Conservation (phyloP, 1,140 invertebrate species). For the Lepidurus packardi region DNA sequence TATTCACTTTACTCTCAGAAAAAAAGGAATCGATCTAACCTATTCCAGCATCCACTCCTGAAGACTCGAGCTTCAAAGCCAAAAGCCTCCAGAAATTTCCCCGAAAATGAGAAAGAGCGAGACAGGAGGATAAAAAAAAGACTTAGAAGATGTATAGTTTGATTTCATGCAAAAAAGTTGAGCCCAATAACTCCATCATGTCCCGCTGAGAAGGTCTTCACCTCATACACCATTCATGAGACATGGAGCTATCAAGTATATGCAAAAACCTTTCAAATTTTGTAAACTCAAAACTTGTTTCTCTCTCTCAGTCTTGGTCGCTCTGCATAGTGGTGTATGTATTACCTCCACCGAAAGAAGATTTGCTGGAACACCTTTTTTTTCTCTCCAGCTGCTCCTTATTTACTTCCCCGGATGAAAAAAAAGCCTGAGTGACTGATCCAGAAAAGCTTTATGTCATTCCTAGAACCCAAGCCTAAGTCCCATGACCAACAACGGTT, state of each 20-base stretch:
- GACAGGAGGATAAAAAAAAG: too few species aligned
- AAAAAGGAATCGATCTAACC: too few species aligned
- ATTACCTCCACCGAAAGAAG: not conserved
- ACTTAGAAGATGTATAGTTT: too few species aligned
- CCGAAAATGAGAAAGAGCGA: not conserved
- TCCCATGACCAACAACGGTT: not conserved
- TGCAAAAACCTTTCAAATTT: conserved; percentile 11
- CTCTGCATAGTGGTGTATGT: too few species aligned
- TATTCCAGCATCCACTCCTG: too few species aligned
- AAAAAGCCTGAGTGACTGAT: not conserved
- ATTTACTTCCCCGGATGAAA: not conserved
- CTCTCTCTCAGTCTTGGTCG: too few species aligned
- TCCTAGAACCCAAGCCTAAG: not conserved
- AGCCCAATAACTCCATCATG: not conserved
- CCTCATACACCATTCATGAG: conserved; percentile 18
- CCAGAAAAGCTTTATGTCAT: conserved; percentile 9
- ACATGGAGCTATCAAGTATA: not conserved
- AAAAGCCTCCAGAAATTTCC: not conserved
- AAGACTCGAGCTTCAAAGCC: not conserved
- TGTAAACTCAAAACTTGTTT: not conserved
- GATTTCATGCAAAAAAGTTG: not conserved
- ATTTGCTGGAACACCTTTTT: not conserved
- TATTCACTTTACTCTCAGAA: too few species aligned
- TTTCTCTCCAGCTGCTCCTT: not conserved
- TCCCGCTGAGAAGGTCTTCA: conserved; percentile 15